Percentiles rank a stretch among this genome's conserved stretches.
These are phyloP conservation scores for Trachelus stipa DNA, from an alignment of 2,888 invertebrate species.

Conservation along the genomic window DNA sequence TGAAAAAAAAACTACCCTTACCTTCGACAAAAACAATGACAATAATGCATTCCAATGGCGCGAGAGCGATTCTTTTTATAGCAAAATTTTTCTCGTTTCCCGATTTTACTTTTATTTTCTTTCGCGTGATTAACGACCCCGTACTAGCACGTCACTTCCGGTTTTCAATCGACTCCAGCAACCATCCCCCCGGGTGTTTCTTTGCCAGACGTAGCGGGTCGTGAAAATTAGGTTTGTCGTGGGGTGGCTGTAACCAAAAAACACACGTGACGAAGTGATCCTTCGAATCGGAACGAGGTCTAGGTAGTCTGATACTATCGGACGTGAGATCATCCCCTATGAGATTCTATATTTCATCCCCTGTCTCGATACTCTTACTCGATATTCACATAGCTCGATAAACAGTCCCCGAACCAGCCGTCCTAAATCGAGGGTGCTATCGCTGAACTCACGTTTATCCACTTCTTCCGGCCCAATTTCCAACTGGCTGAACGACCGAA, in stretches of 20 bases:
- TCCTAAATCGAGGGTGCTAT: background rate
- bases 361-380: background rate
- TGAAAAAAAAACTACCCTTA: background rate
- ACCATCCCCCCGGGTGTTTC: background rate
- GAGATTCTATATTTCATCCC: background rate
- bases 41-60: slow-evolving; percentile 41
- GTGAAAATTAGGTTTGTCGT: background rate
- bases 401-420: background rate
- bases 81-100: slow-evolving; percentile 46
- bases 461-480: background rate
- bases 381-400: background rate
- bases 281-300: background rate
- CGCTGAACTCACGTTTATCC: background rate
- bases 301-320: background rate
- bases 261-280: background rate
- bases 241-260: background rate
- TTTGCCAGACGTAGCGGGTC: background rate
- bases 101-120: slow-evolving; percentile 44
- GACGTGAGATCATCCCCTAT: background rate
- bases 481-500: background rate
- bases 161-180: background rate
- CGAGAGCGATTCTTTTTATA: slow-evolving; percentile 17
- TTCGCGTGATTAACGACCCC: slow-evolving; percentile 50
- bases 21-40: slow-evolving; percentile 36
- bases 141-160: background rate